Evolutionary conservation across 2,113 vertebrate species (phyloP), one percentile per base, ranked within the genome.

Genomic region (Salvelinus alpinus): DNA sequence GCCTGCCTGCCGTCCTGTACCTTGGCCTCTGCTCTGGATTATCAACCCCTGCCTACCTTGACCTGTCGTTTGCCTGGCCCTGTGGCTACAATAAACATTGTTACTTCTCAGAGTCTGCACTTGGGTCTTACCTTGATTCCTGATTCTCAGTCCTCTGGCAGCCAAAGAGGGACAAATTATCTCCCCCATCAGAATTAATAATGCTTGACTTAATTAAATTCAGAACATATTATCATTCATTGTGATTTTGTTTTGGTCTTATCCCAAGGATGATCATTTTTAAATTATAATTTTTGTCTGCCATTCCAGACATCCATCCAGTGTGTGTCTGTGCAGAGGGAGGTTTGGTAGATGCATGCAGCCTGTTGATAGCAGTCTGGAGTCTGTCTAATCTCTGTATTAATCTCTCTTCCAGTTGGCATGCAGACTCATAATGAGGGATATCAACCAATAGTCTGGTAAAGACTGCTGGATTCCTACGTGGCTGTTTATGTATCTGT

Each of bases 141-240:
- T 34, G 34, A 34, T 34, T 34, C 6, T 34, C 24, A 77, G 84
- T 89, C 86, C 79, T 62, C 71, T 74, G 79, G 81, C 89, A 75
- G 73, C 74, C 77, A 79, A 79, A 87, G 79, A 80, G 70, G 95
- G 93, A 96, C 93, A 94, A 95, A 96, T 96, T 95, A 92, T 16
- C 93, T 92, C 95, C 90, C 38, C 92, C 95, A 94, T 95, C 93
- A 94, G 93, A 95, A 95, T 94, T 95, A 96, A 96, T 95, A 94
- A 94, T 91, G 91, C 86, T 75, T 93, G 91, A 92, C 92, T 95
- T 95, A 88, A 96, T 97, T 92, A 94, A 95, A 95, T 95, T 93
- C 86, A 83, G 74, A 79, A 75, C 81, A 75, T 85, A 90, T 90
- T 90, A 89, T 87, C 84, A 90, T 90, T 90, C 90, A 89, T 88